Percentiles rank a stretch among this genome's conserved stretches.
phyloP scores from a whole-genome alignment of 2,113 vertebrate species.

The Sciurus niger region DNA sequence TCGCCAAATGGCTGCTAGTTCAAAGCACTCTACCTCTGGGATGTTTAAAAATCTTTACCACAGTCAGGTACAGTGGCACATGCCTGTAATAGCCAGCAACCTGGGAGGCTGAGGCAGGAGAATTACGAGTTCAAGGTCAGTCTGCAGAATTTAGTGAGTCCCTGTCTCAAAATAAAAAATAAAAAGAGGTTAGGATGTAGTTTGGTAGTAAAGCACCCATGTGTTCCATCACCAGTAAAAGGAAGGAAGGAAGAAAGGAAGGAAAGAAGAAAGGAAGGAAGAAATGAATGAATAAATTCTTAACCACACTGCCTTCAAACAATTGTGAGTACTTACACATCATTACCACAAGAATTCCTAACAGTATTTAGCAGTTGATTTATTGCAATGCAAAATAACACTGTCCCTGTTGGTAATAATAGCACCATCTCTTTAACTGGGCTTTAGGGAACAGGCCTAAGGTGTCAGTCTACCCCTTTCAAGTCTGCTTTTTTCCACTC shows the following conservation, averaged over 20 bases:
- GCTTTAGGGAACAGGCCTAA: slow-evolving; percentile 39
- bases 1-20: slow-evolving; percentile 19
- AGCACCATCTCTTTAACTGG: slow-evolving; percentile 23
- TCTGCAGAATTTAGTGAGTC: too few species aligned
- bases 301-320: slow-evolving; percentile 62
- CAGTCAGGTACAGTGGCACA: too few species aligned
- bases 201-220: too few species aligned
- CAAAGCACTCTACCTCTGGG: slow-evolving; percentile 23
- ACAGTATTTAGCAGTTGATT: slow-evolving; percentile 49
- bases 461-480: neutral
- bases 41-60: neutral
- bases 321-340: slow-evolving; percentile 55
- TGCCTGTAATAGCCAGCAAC: too few species aligned
- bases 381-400: slow-evolving; percentile 28
- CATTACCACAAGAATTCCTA: slow-evolving; percentile 50
- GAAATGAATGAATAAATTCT: neutral
- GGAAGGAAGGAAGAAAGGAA: too few species aligned
- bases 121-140: too few species aligned
- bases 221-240: too few species aligned
- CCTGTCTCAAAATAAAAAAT: too few species aligned
- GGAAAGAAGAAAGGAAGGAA: too few species aligned
- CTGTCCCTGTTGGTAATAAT: slow-evolving; percentile 3
- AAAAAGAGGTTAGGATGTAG: too few species aligned
- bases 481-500: neutral
- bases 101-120: too few species aligned